Evolutionary conservation across 2,888 invertebrate species (phyloP).

Genomic region (Imbricaverruca yamaguchii): DNA sequence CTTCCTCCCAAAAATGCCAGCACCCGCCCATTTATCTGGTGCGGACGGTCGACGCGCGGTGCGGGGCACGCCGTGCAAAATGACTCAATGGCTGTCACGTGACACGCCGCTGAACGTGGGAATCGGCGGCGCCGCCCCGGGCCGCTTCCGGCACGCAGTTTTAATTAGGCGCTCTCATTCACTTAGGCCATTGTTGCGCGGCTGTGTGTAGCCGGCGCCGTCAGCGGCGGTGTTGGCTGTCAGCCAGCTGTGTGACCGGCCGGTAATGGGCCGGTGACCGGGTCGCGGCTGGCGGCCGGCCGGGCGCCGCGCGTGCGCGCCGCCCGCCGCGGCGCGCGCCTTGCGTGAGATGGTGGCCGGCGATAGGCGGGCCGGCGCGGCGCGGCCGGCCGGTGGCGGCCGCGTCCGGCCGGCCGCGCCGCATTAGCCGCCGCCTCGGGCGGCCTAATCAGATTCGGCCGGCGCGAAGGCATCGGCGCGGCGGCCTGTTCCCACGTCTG

Average conservation of each 20-base stretch:
- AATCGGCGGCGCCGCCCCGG: slow-evolving; percentile 7
- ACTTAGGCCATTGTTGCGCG: slow-evolving; percentile 15
- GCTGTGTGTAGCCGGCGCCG: not conserved
- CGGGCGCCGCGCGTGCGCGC: too few relatives aligned
- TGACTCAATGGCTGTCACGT: slow-evolving; percentile 7
- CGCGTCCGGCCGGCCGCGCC: not conserved
- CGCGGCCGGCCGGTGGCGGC: not conserved
- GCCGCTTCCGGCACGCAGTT: not conserved
- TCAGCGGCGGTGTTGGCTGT: too few relatives aligned
- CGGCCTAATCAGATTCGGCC: slow-evolving; percentile 8
- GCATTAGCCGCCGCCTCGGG: not conserved
- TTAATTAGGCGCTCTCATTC: slow-evolving; percentile 5
- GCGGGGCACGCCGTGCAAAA: not conserved
- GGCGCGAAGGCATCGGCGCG: slow-evolving; percentile 9
- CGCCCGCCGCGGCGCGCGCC: not conserved
- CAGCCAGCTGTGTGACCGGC: too few relatives aligned
- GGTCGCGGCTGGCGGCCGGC: too few relatives aligned
- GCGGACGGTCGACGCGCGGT: not conserved
- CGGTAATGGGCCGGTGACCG: too few relatives aligned
- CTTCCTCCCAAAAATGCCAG: not conserved
- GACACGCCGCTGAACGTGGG: slow-evolving; percentile 10
- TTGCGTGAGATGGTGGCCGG: slow-evolving; percentile 7
- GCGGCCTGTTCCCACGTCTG: not conserved
- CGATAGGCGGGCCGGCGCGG: not conserved
- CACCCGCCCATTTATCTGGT: not conserved